Evolutionary conservation across 2,888 invertebrate genomes (phyloP), one percentile per base, ranked within the genome.

Genomic region (Latrodectus elegans): DNA sequence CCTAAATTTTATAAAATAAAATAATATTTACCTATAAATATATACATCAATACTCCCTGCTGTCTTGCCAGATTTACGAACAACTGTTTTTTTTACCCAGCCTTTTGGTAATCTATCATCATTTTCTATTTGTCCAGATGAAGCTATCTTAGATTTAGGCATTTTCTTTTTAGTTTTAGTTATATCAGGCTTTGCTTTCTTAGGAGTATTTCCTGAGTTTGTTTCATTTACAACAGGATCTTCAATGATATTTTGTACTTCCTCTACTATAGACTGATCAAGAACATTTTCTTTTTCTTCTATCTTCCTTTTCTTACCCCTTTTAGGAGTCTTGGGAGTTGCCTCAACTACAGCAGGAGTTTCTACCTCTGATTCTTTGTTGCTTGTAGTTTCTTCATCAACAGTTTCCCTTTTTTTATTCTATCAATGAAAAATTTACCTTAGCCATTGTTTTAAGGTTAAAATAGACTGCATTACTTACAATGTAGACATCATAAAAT

Each of bases 31-130:
- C 88, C 83, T 88, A 51, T 83, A 88, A 65, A 83, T 74, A 74
- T 88, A 88, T 10, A 88, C 49, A 74, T 88, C 88, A 73, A 77
- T 70, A 17, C 70, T 72, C 1, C 88, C 88, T 8, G 83, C 83
- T n/a, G 88, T 74, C 64, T 88, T 88, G 14, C 88, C 88, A 22
- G 88, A 74, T 74, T 83, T 82, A 22, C 88, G 67, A 4, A 68
- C 70, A 15, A 88, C 88, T 51, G 65, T 22, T 79, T 88, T 88
- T 68, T 74, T 73, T 1, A 79, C 22, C 88, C 88, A 88, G n/a
- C 88, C 88, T 64, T 72, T 68, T 12, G 88, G 88, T 22, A 88
- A 71, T 68, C 78, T 83, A 64, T 68, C 26, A 12, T 49, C 60
- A 14, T 72, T 49, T 26, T 83, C 83, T 49, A 49, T 49, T 22